phyloP scores from a whole-genome alignment of 1,140 invertebrate species.

The Phenacoccus solenopsis region DNA sequence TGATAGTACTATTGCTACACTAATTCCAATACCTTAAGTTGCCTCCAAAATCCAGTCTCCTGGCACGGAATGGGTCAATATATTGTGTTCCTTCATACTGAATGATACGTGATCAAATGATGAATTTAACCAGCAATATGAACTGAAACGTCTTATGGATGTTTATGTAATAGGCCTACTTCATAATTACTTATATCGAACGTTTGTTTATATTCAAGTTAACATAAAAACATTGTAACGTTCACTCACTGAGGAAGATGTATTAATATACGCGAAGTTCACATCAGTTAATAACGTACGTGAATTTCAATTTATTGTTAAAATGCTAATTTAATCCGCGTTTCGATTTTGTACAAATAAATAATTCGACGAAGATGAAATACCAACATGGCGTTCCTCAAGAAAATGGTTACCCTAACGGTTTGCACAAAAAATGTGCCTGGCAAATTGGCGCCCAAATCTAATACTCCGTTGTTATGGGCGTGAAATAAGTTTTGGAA shows the following conservation, averaged over 20 bases:
- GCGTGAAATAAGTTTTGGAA: too few species aligned
- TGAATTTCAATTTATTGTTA: not conserved
- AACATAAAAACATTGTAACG: too few species aligned
- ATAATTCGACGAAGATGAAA: not conserved
- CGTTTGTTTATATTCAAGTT: not conserved
- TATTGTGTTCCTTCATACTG: slow-evolving; percentile 19
- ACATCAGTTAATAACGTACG: too few species aligned
- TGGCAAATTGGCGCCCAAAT: too few species aligned
- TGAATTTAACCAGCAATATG: too few species aligned
- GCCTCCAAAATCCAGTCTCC: slow-evolving; percentile 81
- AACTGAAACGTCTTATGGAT: too few species aligned
- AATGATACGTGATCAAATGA: too few species aligned
- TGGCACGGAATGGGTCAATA: slow-evolving; percentile 39
- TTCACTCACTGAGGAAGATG: too few species aligned
- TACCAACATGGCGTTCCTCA: not conserved
- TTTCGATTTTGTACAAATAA: not conserved
- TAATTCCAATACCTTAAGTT: slow-evolving; percentile 31
- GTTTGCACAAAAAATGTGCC: not conserved
- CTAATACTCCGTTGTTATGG: too few species aligned
- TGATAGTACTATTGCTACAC: not conserved
- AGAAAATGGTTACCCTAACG: not conserved
- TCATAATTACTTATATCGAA: not conserved
- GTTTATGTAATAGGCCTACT: not conserved
- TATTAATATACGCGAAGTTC: too few species aligned
- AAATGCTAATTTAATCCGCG: not conserved